Conservation (phyloP, 2,888 invertebrate species). For the Uropetala carovei region DNA sequence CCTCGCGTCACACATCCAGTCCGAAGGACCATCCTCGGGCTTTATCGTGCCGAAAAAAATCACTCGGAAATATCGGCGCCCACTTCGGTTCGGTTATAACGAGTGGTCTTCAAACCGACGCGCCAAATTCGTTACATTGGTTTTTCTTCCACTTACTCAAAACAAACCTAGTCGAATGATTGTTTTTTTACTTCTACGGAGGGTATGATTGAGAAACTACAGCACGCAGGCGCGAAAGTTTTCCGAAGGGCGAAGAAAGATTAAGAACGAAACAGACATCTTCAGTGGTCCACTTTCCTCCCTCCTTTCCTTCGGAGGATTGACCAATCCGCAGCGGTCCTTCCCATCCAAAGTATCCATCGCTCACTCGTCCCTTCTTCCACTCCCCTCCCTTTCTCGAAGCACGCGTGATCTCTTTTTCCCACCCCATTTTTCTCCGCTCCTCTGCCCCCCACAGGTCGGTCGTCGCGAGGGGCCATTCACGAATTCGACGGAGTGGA, state of each 20-base stretch:
- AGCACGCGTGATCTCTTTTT: neutral
- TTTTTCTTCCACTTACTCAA: neutral
- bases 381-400: neutral
- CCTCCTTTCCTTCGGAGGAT: neutral
- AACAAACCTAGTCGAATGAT: neutral
- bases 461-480: neutral
- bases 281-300: constrained; percentile 9
- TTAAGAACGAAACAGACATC: neutral
- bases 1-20: neutral
- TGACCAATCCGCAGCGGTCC: neutral
- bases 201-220: neutral
- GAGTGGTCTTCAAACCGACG: neutral
- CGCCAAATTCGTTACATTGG: neutral
- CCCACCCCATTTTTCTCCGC: neutral
- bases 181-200: neutral
- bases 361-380: neutral
- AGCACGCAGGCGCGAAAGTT: constrained; percentile 17
- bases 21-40: neutral
- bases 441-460: neutral
- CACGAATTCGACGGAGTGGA: constrained; percentile 13
- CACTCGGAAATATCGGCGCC: neutral
- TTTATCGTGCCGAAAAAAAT: neutral
- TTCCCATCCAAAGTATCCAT: neutral
- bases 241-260: constrained; percentile 2
- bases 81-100: neutral